Conservation (phyloP, 2,888 invertebrate species). For the Plebejus anna region DNA sequence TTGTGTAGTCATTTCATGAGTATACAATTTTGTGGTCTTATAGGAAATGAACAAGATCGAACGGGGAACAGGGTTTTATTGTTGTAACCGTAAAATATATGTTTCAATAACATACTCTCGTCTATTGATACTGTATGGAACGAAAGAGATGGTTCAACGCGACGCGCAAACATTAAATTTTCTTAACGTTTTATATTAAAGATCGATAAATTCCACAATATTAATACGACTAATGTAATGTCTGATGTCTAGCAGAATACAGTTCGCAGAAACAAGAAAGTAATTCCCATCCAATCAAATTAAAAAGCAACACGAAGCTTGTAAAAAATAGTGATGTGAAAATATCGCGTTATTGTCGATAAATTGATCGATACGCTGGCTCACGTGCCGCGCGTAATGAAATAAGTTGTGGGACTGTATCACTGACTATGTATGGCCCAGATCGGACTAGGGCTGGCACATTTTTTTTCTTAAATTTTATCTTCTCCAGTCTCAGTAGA, state of each 20-base stretch:
- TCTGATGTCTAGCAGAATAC: neutral
- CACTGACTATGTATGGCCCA: conserved; percentile 33
- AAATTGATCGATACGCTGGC: conserved; percentile 37
- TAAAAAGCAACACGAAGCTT: neutral
- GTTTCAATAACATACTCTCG: too few relatives aligned
- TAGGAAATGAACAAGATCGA: too few relatives aligned
- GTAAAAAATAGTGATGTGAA: conserved; percentile 27
- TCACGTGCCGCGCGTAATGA: conserved; percentile 48
- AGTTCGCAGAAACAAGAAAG: neutral
- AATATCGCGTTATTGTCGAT: conserved; percentile 32
- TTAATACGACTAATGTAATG: neutral
- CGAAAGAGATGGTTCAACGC: neutral
- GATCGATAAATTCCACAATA: neutral
- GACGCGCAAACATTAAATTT: neutral
- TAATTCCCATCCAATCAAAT: conserved; percentile 9
- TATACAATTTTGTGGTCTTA: too few relatives aligned
- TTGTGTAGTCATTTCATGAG: too few relatives aligned
- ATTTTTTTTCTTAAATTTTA: neutral
- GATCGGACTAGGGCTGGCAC: conserved; percentile 32
- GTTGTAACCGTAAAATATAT: too few relatives aligned
- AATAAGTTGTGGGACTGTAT: conserved; percentile 50
- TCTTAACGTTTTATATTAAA: neutral
- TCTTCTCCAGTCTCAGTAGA: neutral
- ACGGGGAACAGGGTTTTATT: too few relatives aligned
- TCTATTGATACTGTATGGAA: neutral